Evolutionary conservation across 2,888 invertebrate genomes (phyloP).

Genomic region (Eupeodes latifasciatus): DNA sequence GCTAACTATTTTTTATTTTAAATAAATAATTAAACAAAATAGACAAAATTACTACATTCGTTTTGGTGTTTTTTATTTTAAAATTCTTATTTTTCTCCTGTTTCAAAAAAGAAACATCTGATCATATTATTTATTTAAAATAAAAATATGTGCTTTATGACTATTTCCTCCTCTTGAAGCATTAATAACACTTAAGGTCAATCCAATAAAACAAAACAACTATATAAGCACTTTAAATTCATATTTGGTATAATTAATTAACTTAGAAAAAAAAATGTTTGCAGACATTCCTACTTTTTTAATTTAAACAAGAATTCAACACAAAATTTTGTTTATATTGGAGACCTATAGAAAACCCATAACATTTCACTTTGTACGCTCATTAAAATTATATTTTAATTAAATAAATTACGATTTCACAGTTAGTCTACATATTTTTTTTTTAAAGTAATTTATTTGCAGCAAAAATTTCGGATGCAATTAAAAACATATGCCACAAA

Average conservation of each 20-base stretch:
- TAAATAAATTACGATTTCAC: not conserved
- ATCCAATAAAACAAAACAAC: not conserved
- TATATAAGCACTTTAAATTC: not conserved
- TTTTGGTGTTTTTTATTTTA: not conserved
- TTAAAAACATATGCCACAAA: not conserved
- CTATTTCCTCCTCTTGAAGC: not conserved
- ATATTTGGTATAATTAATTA: not conserved
- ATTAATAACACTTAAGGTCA: not conserved
- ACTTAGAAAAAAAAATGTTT: not conserved
- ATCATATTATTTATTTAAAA: conserved; percentile 3
- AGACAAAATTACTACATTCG: too few relatives aligned
- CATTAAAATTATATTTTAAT: not conserved
- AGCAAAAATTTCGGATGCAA: not conserved
- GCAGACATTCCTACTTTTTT: too few relatives aligned
- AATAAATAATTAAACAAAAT: too few relatives aligned
- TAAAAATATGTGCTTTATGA: not conserved
- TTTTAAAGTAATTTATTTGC: not conserved
- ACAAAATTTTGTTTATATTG: not conserved
- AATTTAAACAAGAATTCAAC: not conserved
- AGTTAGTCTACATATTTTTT: not conserved
- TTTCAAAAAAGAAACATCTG: not conserved
- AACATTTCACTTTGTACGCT: not conserved
- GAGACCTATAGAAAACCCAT: not conserved
- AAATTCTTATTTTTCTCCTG: not conserved
- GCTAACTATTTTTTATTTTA: too few relatives aligned